Conservation (phyloP, 2,797 vertebrate genomes). For the Chloroceryle amazona region DNA sequence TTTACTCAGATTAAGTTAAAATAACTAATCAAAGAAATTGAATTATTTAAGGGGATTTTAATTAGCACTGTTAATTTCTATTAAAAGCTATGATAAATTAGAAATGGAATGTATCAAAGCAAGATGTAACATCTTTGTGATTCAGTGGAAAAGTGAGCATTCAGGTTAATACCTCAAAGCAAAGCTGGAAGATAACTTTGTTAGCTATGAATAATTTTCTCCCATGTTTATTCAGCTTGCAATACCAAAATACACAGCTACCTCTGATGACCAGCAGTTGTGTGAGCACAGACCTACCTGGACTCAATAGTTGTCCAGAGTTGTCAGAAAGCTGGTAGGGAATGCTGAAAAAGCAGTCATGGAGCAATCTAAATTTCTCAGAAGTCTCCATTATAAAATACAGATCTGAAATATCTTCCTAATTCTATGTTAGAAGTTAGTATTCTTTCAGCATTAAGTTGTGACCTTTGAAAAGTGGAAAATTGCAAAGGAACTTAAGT, state of each 20-base stretch:
- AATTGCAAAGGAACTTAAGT: background rate
- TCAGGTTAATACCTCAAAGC: background rate
- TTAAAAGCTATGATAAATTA: background rate
- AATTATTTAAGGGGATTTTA: background rate
- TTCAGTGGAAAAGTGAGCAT: background rate
- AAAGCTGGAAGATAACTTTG: background rate
- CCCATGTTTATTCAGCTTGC: background rate
- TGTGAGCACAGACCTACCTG: background rate
- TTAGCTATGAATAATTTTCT: background rate
- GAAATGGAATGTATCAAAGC: background rate
- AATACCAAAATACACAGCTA: background rate
- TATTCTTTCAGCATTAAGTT: background rate
- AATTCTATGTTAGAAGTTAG: background rate
- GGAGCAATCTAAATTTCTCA: background rate
- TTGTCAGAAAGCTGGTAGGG: background rate
- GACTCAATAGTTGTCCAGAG: background rate
- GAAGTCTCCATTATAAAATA: background rate
- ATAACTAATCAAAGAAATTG: background rate
- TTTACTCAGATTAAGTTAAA: background rate
- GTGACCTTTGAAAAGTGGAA: background rate
- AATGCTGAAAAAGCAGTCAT: fast-evolving
- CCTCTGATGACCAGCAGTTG: background rate
- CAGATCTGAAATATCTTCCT: background rate
- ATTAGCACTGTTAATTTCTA: background rate
- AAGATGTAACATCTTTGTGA: background rate